These are phyloP conservation scores for Dermolepida albohirtum DNA, from an alignment of 2,888 invertebrate genomes.

Conservation along the genomic window DNA sequence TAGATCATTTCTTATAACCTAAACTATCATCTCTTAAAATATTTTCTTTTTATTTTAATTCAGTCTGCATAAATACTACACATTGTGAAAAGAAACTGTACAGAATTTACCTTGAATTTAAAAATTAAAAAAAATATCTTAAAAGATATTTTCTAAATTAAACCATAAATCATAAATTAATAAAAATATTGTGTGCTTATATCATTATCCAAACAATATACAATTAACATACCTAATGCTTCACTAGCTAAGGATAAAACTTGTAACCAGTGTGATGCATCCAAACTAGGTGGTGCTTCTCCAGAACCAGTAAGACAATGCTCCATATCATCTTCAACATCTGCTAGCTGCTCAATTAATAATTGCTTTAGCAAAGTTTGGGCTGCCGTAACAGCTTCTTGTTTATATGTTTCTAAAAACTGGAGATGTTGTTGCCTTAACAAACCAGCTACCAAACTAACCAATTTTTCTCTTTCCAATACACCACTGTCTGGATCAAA, in stretches of 20 bases:
- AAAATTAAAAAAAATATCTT: no score
- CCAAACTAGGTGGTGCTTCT: slow-evolving; percentile 62
- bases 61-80: no score
- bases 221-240: slow-evolving; percentile 56
- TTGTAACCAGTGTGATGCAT: slow-evolving; percentile 62
- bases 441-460: slow-evolving; percentile 81
- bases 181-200: no score
- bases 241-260: slow-evolving; percentile 61
- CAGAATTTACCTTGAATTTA: no score
- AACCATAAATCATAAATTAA: no score
- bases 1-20: no score
- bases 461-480: slow-evolving; percentile 81
- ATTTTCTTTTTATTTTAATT: no score
- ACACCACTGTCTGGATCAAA: slow-evolving; percentile 71
- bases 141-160: no score
- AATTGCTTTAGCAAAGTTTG: slow-evolving; percentile 91
- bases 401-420: slow-evolving; percentile 88
- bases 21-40: no score
- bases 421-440: slow-evolving; percentile 87
- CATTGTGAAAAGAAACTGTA: no score
- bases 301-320: slow-evolving; percentile 68
- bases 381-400: slow-evolving; percentile 90
- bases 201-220: background rate
- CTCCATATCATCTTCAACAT: slow-evolving; percentile 68
- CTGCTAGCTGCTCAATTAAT: slow-evolving; percentile 81